phyloP scores from a whole-genome alignment of 2,797 vertebrate species.

The Artibeus jamaicensis region DNA sequence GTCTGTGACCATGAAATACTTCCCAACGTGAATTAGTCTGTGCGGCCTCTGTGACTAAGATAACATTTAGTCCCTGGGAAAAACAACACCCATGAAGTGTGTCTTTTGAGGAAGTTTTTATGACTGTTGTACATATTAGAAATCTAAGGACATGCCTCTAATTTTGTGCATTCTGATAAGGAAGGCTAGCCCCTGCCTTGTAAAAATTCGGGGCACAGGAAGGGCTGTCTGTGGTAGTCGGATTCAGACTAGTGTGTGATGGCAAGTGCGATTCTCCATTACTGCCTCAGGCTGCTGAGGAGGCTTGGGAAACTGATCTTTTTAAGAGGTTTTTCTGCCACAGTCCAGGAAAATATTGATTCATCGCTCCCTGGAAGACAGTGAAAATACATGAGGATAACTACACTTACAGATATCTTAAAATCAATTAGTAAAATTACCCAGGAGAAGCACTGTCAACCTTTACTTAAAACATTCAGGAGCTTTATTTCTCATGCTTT shows the following conservation, averaged over 20 bases:
- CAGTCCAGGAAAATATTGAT: neutral
- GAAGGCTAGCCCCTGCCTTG: neutral
- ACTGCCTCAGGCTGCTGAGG: neutral
- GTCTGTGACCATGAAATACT: neutral
- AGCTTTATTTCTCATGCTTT: slow-evolving; percentile 20
- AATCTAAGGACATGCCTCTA: neutral
- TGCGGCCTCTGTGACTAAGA: neutral
- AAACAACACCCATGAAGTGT: neutral
- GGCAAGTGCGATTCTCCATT: neutral
- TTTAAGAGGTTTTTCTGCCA: neutral
- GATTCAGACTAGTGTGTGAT: neutral
- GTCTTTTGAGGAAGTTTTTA: neutral
- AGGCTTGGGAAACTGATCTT: neutral
- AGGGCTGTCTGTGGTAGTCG: neutral
- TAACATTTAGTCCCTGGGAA: neutral
- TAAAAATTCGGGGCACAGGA: neutral
- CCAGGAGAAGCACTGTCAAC: slow-evolving; percentile 31
- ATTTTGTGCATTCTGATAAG: neutral
- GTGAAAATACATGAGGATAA: neutral
- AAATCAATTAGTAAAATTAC: slow-evolving; percentile 17
- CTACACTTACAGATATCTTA: neutral
- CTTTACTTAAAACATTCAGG: slow-evolving; percentile 49
- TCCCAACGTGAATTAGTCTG: neutral
- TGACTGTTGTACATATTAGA: neutral
- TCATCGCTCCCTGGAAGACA: neutral